Conservation (phyloP, 1,140 invertebrate genomes). For the Drosophila ogumai region DNA sequence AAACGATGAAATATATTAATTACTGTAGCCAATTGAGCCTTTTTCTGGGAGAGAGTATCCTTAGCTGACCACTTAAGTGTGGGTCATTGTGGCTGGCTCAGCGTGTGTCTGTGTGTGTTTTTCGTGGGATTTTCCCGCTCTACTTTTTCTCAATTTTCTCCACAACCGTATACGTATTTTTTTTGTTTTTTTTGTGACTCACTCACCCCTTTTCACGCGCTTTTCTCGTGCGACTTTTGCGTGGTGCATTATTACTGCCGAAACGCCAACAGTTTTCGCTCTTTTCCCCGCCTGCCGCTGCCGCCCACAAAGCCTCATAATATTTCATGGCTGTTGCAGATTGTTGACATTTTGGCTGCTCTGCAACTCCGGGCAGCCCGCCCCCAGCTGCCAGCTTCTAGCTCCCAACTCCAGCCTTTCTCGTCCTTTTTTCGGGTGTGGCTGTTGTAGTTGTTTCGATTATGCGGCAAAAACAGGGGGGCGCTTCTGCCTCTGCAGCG, state of each 20-base stretch:
- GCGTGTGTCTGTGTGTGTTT: conserved; percentile 20
- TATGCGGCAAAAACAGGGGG: conserved; percentile 57
- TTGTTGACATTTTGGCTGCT: conserved; percentile 73
- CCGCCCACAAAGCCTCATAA: conserved; percentile 66
- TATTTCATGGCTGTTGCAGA: conserved; percentile 79
- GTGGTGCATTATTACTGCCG: conserved; percentile 46
- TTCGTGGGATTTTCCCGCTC: conserved; percentile 13
- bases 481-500: conserved; percentile 9
- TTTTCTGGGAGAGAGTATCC: not conserved
- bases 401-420: not conserved
- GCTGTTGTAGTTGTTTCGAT: conserved; percentile 53
- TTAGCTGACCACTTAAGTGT: conserved; percentile 26
- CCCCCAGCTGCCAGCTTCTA: no score
- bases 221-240: conserved; percentile 44
- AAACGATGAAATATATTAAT: no score
- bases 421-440: not conserved
- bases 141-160: not conserved
- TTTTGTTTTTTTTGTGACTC: no score
- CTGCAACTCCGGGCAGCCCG: not conserved
- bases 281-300: not conserved
- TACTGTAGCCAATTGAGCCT: not conserved
- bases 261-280: conserved; percentile 5
- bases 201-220: no score
- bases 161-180: no score
- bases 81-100: conserved; percentile 21